Evolutionary conservation across 2,888 invertebrate genomes (phyloP).

Genomic region (Leptarthrus brevirostris): DNA sequence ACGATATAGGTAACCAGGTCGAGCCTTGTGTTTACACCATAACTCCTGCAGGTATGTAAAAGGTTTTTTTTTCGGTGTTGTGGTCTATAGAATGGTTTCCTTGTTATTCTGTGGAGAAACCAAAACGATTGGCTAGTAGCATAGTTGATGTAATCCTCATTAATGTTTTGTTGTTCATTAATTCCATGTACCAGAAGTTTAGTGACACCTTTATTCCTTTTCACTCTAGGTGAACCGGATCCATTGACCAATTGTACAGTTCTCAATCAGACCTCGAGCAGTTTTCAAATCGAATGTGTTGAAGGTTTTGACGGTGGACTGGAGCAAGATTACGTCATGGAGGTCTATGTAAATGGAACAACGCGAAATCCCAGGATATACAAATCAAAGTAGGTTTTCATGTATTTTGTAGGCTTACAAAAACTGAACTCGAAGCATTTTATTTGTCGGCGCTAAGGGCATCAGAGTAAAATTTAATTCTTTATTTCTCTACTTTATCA

Average conservation of each 20-base stretch:
- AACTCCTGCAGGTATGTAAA: slow-evolving; percentile 75
- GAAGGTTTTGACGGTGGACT: slow-evolving; percentile 83
- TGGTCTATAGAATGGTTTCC: not conserved
- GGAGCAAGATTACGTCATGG: slow-evolving; percentile 78
- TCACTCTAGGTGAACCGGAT: slow-evolving; percentile 76
- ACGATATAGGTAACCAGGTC: slow-evolving; percentile 78
- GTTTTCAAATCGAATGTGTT: slow-evolving; percentile 77
- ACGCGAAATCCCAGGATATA: slow-evolving; percentile 65
- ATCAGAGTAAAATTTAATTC: too few species aligned
- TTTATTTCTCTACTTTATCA: too few species aligned
- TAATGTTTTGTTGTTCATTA: not conserved
- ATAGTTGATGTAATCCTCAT: too few species aligned
- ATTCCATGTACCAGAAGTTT: not conserved
- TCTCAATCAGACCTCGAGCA: slow-evolving; percentile 78
- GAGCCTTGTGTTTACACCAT: slow-evolving; percentile 81
- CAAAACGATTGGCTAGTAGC: too few species aligned
- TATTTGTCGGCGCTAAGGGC: too few species aligned
- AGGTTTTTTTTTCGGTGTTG: not conserved
- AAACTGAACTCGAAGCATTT: too few species aligned
- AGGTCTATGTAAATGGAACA: slow-evolving; percentile 72
- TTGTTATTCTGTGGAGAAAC: too few species aligned
- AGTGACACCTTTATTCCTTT: not conserved
- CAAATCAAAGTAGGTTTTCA: slow-evolving; percentile 65
- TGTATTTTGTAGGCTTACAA: too few species aligned
- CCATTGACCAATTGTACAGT: slow-evolving; percentile 78